Conservation (phyloP, 2,113 vertebrate genomes). For the Phoxinus phoxinus region DNA sequence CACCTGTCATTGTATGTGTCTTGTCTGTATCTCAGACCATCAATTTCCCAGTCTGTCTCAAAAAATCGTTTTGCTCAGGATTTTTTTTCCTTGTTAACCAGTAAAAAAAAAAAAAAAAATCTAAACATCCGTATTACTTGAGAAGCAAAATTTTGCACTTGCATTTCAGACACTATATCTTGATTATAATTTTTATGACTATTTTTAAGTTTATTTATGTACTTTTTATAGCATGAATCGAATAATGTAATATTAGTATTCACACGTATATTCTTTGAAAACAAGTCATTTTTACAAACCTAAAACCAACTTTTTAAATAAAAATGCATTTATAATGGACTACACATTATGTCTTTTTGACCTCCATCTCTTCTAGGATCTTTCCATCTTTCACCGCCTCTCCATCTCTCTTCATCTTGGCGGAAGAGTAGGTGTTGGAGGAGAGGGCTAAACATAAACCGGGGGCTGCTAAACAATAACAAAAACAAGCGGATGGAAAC, state of each 20-base stretch:
- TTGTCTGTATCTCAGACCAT: slow-evolving; percentile 72
- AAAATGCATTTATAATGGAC: too few relatives aligned
- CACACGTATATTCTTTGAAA: neutral
- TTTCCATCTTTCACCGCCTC: slow-evolving; percentile 44
- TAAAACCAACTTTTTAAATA: too few relatives aligned
- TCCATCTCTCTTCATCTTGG: slow-evolving; percentile 21
- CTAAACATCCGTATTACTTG: too few relatives aligned
- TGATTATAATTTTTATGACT: too few relatives aligned
- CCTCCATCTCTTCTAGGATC: slow-evolving; percentile 30
- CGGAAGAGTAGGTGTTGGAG: slow-evolving; percentile 57
- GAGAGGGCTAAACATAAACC: slow-evolving; percentile 56
- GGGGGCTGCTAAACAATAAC: slow-evolving; percentile 48
- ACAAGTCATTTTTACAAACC: neutral
- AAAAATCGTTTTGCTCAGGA: slow-evolving; percentile 20
- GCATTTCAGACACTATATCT: neutral
- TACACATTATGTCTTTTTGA: neutral
- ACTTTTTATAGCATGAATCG: neutral
- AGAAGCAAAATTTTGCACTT: neutral
- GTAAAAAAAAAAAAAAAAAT: neutral
- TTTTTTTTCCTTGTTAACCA: slow-evolving; percentile 21
- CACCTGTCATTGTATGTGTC: slow-evolving; percentile 74
- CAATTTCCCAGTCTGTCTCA: slow-evolving; percentile 60
- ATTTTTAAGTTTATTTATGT: neutral
- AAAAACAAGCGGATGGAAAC: slow-evolving; percentile 56
- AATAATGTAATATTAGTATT: neutral